These are phyloP conservation scores for Panagrolaimus sp. DNA, from an alignment of 1,140 invertebrate species.

Conservation along the genomic window DNA sequence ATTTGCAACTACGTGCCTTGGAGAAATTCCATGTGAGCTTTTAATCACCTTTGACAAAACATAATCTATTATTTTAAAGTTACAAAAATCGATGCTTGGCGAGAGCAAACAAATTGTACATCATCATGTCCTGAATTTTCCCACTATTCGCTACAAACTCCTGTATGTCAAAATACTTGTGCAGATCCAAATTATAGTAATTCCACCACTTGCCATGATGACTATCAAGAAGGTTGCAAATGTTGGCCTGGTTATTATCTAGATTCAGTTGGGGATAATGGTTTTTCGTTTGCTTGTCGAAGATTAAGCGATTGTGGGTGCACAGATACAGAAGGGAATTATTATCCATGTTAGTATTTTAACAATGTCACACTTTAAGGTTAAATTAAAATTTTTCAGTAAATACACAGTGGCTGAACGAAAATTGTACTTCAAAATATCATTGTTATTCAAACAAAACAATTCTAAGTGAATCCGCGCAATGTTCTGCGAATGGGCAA, in stretches of 20 bases:
- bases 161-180: background rate
- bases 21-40: background rate
- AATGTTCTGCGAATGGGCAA: background rate
- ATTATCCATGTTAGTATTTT: background rate
- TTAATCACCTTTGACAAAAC: no score
- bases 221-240: background rate
- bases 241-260: background rate
- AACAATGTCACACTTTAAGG: background rate
- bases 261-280: background rate
- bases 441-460: background rate
- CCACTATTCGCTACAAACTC: background rate
- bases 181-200: no score
- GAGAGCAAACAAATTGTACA: background rate
- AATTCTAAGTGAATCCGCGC: background rate
- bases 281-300: background rate
- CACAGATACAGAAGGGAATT: background rate
- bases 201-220: background rate
- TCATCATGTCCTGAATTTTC: background rate
- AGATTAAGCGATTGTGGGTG: background rate
- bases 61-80: no score
- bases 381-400: slow-evolving; percentile 2
- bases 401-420: background rate
- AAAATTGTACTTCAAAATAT: background rate
- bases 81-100: background rate
- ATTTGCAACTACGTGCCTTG: background rate